Conservation (phyloP, 2,888 invertebrate species). For the Blastobasis adustella region DNA sequence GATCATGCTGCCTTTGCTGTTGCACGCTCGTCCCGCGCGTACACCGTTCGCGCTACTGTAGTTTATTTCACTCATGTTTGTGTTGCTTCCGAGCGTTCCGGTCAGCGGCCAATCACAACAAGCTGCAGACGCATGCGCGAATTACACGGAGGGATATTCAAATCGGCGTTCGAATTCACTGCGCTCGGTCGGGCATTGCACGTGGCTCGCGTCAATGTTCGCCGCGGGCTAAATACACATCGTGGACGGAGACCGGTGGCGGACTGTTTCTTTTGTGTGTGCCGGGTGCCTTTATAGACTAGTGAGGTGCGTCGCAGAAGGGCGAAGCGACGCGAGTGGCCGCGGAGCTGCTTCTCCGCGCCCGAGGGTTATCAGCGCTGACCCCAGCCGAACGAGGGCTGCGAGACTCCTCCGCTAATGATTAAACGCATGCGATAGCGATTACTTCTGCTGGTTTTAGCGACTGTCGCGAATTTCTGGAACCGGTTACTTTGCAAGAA, state of each 20-base stretch:
- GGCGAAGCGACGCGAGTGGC: conserved; percentile 50
- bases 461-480: too few relatives aligned
- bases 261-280: conserved; percentile 60
- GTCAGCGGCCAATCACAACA: conserved; percentile 58
- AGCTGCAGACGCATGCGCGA: conserved; percentile 53
- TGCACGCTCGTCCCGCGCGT: conserved; percentile 58
- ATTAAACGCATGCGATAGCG: too few relatives aligned
- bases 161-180: conserved; percentile 27
- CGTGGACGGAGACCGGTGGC: conserved; percentile 57
- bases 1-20: conserved; percentile 85
- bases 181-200: conserved; percentile 42
- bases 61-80: conserved; percentile 53
- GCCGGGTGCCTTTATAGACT: conserved; percentile 65
- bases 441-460: too few relatives aligned
- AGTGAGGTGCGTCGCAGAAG: conserved; percentile 48
- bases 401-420: conserved; percentile 22
- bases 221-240: conserved; percentile 46
- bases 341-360: conserved; percentile 43
- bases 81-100: conserved; percentile 38
- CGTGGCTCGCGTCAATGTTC: conserved; percentile 25
- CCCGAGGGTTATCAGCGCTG: conserved; percentile 54
- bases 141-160: conserved; percentile 37
- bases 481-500: too few relatives aligned
- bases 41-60: conserved; percentile 26
- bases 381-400: conserved; percentile 33